Evolutionary conservation across 2,888 invertebrate genomes (phyloP), one percentile per base, ranked within the genome.

Genomic region (Trissolcus japonicus): DNA sequence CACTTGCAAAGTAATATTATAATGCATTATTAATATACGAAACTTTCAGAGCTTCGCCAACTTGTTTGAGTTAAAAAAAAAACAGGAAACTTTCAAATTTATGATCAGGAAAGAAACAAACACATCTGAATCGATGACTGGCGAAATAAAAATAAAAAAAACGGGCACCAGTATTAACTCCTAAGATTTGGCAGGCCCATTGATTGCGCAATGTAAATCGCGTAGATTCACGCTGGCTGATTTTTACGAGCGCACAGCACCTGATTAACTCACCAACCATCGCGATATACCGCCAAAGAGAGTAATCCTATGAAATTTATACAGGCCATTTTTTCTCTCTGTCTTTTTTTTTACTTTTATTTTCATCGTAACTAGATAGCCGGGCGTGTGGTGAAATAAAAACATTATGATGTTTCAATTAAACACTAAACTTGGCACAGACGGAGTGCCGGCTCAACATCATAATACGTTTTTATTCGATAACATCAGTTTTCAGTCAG

Each of bases 101-200:
- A n/a, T 4, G 3, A 46, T 46, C 6, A 46, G 11, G 14, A 46
- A 16, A 46, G 11, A 46, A 14, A 43, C 43, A 43, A 11, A 11
- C 4, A 46, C n/a, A 46, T 46, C 11, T 46, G 11, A 14, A 46
- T 6, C 1, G 46, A 46, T 16, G 46, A 16, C 14, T 46, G 16
- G 35, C 7, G 16, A 6, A 14, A 43, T 50, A 63, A 72, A 43
- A 55, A 51, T n/a, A 51, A 25, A 63, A 14, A 60, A 29, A 59
- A 51, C 72, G 54, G 56, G 62, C 48, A 66, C 59, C 73, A 48
- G 69, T 69, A 68, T 61, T 59, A 61, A 76, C 59, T 72, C 54
- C 35, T 51, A 79, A 80, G 76, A 80, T 81, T 81, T 82, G 79
- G 80, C 80, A 81, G 78, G 77, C 78, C 76, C 80, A 71, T 76